Evolutionary conservation across 2,797 vertebrate genomes (phyloP).

Genomic region (Allenopithecus nigroviridis): DNA sequence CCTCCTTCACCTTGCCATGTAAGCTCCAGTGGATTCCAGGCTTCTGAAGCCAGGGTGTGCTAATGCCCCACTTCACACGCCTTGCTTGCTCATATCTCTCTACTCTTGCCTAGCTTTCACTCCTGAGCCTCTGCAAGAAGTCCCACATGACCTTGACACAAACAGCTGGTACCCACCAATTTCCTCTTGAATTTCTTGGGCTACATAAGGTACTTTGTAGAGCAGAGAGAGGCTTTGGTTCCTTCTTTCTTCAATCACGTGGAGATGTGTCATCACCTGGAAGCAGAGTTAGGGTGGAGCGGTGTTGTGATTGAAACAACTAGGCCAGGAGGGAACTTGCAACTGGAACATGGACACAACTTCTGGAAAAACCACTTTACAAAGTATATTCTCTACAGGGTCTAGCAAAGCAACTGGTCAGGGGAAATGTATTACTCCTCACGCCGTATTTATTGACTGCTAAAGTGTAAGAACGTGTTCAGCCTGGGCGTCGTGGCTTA

Average conservation of each 20-base stretch:
- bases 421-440: neutral
- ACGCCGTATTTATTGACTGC: neutral
- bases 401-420: neutral
- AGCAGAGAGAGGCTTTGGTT: conserved; percentile 98
- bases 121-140: neutral
- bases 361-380: neutral
- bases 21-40: neutral
- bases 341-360: neutral
- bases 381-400: too few species aligned
- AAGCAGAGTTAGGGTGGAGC: conserved; percentile 34
- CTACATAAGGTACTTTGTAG: conserved; percentile 97
- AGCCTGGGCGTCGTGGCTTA: neutral
- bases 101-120: neutral
- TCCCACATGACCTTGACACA: neutral
- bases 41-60: neutral
- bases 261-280: conserved; percentile 98
- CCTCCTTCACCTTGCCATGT: neutral
- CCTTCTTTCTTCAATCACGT: conserved; percentile 97
- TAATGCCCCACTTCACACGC: neutral
- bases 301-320: neutral
- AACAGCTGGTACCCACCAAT: conserved; percentile 87
- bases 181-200: conserved; percentile 97
- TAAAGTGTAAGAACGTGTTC: neutral
- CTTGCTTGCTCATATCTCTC: neutral
- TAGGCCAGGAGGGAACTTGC: neutral